Evolutionary conservation across 1,140 invertebrate species (phyloP).

Genomic region (Heliothis subflexa): DNA sequence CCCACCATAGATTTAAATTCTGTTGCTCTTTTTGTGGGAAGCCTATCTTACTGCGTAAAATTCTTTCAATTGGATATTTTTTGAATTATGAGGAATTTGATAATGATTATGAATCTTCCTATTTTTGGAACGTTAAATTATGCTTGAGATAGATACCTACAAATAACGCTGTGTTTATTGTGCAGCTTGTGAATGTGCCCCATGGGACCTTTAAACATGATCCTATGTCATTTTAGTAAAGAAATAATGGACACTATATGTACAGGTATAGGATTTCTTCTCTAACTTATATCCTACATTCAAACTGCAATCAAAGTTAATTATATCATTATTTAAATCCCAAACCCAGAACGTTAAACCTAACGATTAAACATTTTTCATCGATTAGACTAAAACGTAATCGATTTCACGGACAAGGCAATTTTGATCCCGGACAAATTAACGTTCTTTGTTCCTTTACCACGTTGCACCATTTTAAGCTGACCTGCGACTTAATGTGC

Average conservation of each 20-base stretch:
- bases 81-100: too few relatives aligned
- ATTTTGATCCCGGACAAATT: constrained; percentile 48
- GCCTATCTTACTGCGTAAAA: too few relatives aligned
- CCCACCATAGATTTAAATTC: too few relatives aligned
- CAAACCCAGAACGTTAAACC: not conserved
- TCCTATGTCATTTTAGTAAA: too few relatives aligned
- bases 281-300: not conserved
- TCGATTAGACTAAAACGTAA: constrained; percentile 53
- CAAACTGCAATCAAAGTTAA: constrained; percentile 21
- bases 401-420: constrained; percentile 53
- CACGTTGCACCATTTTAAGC: constrained; percentile 36
- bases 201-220: too few relatives aligned
- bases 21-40: too few relatives aligned
- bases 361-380: constrained; percentile 18
- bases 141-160: too few relatives aligned
- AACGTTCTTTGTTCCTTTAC: constrained; percentile 52
- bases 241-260: not conserved
- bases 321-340: not conserved
- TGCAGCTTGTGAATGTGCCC: too few relatives aligned
- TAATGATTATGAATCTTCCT: too few relatives aligned
- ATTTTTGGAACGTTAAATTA: too few relatives aligned
- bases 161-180: too few relatives aligned
- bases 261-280: not conserved
- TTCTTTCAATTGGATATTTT: too few relatives aligned
- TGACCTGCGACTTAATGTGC: not conserved